Conservation (phyloP, 2,113 vertebrate genomes). For the Colaptes auratus region DNA sequence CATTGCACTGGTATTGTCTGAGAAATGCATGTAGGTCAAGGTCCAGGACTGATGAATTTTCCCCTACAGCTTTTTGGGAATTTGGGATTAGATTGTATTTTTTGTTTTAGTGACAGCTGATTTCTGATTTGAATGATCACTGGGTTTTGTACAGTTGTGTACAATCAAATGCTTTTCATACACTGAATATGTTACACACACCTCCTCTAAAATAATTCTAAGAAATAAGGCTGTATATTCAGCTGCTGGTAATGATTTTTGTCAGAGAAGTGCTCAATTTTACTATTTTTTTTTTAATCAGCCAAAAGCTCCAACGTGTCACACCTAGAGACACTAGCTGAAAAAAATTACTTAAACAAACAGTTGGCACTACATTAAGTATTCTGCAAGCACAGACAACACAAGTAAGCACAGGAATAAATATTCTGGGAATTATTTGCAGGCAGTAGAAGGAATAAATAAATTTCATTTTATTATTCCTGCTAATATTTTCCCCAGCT, state of each 20-base stretch:
- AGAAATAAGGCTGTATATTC: not conserved
- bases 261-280: not conserved
- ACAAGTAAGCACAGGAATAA: not conserved
- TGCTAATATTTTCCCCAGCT: not conserved
- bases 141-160: not conserved
- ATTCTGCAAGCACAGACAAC: not conserved
- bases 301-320: not conserved
- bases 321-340: not conserved
- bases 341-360: not conserved
- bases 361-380: not conserved
- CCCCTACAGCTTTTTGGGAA: not conserved
- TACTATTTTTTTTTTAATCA: not conserved
- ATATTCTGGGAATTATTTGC: not conserved
- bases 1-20: not conserved
- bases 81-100: not conserved
- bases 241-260: not conserved
- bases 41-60: not conserved
- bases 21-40: not conserved
- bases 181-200: not conserved
- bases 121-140: not conserved
- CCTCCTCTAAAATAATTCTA: not conserved
- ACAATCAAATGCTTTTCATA: not conserved
- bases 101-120: not conserved
- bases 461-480: not conserved
- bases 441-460: not conserved